A percentile compares a stretch with the other conserved stretches of the same genome.
Conservation (phyloP, 2,888 invertebrate species). For the Acleris laterana region DNA sequence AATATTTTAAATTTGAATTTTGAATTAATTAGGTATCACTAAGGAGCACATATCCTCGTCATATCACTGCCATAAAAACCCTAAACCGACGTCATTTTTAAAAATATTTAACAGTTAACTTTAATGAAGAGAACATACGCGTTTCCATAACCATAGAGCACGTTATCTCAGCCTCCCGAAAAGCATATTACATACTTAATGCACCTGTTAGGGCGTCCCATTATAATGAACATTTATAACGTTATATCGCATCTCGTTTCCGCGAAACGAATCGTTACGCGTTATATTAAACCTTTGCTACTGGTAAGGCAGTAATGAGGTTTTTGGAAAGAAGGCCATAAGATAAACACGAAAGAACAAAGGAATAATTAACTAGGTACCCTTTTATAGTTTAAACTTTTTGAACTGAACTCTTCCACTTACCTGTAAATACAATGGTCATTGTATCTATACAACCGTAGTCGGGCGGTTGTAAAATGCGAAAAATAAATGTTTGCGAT, state of each 20-base stretch:
- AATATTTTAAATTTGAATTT: too few relatives aligned
- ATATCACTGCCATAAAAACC: background rate
- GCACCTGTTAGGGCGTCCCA: constrained; percentile 5
- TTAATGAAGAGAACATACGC: background rate
- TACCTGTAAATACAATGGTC: too few relatives aligned
- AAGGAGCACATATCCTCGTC: too few relatives aligned
- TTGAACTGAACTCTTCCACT: too few relatives aligned
- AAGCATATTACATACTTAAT: constrained; percentile 12
- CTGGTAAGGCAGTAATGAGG: constrained; percentile 10
- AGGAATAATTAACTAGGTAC: too few relatives aligned
- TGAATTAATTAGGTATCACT: too few relatives aligned
- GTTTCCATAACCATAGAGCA: constrained; percentile 4
- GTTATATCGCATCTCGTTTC: constrained; percentile 14
- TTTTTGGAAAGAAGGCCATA: constrained; percentile 14
- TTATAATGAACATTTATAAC: constrained; percentile 19
- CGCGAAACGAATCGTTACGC: constrained; percentile 10
- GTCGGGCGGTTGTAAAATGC: too few relatives aligned
- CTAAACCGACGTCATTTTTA: too few relatives aligned
- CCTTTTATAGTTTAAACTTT: too few relatives aligned
- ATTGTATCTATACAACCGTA: too few relatives aligned
- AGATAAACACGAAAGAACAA: background rate
- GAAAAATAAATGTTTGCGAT: too few relatives aligned
- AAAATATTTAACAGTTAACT: too few relatives aligned
- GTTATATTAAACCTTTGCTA: constrained; percentile 5
- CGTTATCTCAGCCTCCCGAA: background rate